Evolutionary conservation across 2,797 vertebrate genomes (phyloP).

Genomic region (Macrochelys suwanniensis): DNA sequence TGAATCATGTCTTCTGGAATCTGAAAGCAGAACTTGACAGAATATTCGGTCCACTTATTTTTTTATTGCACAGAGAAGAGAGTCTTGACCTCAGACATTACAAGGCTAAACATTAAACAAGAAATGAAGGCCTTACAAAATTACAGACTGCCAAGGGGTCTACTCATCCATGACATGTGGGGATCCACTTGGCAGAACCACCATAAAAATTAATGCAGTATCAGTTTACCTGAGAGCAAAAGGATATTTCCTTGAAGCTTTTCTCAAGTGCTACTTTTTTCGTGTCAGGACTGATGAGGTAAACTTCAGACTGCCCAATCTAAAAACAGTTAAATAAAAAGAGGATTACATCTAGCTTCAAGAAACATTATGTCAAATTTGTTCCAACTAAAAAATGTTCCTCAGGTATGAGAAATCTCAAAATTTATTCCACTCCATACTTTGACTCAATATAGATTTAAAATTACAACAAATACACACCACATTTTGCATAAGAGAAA

Average conservation of each 20-base stretch:
- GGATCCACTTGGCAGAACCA: not conserved
- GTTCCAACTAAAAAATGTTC: not conserved
- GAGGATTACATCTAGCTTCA: not conserved
- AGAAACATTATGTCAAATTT: not conserved
- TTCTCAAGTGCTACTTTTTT: conserved; percentile 98
- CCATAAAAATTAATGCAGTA: not conserved
- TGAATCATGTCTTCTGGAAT: not conserved
- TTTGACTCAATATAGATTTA: not conserved
- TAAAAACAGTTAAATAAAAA: conserved; percentile 77
- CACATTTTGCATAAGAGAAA: not conserved
- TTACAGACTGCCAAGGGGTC: not conserved
- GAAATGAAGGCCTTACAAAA: not conserved
- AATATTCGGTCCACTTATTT: not conserved
- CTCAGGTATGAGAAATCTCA: not conserved
- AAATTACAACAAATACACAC: not conserved
- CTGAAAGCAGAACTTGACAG: not conserved
- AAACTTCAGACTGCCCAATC: conserved; percentile 97
- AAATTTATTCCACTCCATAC: not conserved
- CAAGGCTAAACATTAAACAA: not conserved
- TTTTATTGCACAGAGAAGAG: not conserved
- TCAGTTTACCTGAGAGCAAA: conserved; percentile 95
- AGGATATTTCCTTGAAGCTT: conserved; percentile 98
- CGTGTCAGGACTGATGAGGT: conserved; percentile 97
- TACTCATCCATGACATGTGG: not conserved
- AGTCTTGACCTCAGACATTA: conserved; percentile 3